A percentile compares a stretch with the other conserved stretches of the same genome.
Conservation (phyloP, 2,797 vertebrate genomes). For the Zalophus californianus region DNA sequence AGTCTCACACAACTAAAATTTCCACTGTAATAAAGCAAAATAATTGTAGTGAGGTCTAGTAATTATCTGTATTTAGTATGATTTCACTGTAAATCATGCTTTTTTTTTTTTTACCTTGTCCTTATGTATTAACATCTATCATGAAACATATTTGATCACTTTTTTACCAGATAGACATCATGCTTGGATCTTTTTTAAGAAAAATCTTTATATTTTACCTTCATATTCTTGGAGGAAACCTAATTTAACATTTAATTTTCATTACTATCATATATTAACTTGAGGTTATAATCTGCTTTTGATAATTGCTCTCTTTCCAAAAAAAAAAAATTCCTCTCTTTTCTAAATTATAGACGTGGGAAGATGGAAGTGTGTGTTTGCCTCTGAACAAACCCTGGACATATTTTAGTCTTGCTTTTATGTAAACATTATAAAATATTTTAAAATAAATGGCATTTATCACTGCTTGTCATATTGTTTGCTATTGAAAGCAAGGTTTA, state of each 20-base stretch:
- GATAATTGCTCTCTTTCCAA: not conserved
- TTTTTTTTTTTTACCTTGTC: not conserved
- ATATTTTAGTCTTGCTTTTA: not conserved
- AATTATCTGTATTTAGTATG: conserved; percentile 1
- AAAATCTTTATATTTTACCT: not conserved
- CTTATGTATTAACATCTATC: not conserved
- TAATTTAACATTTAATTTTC: not conserved
- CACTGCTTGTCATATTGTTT: not conserved
- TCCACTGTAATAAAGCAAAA: not conserved
- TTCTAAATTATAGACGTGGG: not conserved
- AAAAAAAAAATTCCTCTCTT: not conserved
- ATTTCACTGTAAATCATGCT: not conserved
- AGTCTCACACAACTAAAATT: not conserved
- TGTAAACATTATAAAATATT: conserved; percentile 32
- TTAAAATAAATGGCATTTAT: not conserved
- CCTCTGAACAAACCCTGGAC: not conserved
- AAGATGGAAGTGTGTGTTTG: not conserved
- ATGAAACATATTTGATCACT: not conserved
- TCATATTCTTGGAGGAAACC: not conserved
- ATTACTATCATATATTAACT: not conserved
- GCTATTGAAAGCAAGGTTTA: not conserved
- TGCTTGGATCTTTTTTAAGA: not conserved
- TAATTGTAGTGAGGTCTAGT: not conserved
- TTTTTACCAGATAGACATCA: not conserved
- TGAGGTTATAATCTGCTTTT: conserved; percentile 10